Conservation (phyloP, 92 coral and sea anemone species). For the Hydrozoanthus gracilis region DNA sequence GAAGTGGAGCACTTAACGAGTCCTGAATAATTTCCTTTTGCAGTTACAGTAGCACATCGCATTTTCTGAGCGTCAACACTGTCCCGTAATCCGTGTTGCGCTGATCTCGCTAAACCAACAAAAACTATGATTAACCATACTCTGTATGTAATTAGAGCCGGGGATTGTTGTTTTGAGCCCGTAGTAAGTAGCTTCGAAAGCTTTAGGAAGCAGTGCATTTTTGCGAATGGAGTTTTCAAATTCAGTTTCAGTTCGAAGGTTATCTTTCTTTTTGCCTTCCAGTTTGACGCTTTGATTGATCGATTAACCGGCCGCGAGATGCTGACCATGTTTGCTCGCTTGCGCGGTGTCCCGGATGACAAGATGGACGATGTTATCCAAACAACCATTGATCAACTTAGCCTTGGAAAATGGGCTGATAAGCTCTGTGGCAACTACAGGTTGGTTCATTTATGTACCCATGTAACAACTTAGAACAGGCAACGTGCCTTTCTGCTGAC, state of each 20-base stretch:
- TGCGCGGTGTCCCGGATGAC: conserved; percentile 84
- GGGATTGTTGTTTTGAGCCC: too few relatives aligned
- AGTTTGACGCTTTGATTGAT: conserved; percentile 97
- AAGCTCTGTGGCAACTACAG: conserved; percentile 99
- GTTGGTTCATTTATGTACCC: conserved; percentile 31
- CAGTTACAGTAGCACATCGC: too few relatives aligned
- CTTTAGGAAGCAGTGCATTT: too few relatives aligned
- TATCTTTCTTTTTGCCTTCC: conserved; percentile 17
- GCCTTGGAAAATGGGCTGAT: conserved; percentile 96
- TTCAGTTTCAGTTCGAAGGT: not conserved
- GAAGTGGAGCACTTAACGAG: too few relatives aligned
- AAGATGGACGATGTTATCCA: conserved; percentile 86
- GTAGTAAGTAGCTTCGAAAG: too few relatives aligned
- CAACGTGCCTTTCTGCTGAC: not conserved
- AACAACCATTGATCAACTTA: conserved; percentile 82
- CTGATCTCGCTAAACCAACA: too few relatives aligned
- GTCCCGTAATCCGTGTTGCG: too few relatives aligned
- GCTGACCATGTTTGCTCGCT: conserved; percentile 92
- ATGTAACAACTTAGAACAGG: too few relatives aligned
- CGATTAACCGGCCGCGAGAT: conserved; percentile 97
- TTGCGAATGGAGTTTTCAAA: not conserved
- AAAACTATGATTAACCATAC: too few relatives aligned
- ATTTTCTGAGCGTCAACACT: too few relatives aligned
- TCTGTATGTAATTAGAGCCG: too few relatives aligned
- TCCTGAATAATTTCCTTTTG: too few relatives aligned